Evolutionary conservation across 2,888 invertebrate genomes (phyloP).

Genomic region (Timema cristinae): DNA sequence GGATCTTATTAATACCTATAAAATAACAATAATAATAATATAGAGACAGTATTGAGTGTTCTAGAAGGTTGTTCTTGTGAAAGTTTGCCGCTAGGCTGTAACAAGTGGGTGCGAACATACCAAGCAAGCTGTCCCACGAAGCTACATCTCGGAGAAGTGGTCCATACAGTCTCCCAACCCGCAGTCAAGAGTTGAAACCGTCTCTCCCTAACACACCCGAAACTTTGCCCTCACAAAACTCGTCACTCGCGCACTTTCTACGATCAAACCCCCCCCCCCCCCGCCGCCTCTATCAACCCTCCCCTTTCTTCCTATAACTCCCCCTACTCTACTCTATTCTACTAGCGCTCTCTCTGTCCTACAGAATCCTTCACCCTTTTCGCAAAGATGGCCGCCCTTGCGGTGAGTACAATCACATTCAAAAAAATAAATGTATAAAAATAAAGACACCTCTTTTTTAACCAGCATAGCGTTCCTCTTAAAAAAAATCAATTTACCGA

Average conservation of each 20-base stretch:
- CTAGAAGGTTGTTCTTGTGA: too few relatives aligned
- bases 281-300: not conserved
- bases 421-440: not conserved
- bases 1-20: too few relatives aligned
- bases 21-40: too few relatives aligned
- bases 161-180: not conserved
- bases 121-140: too few relatives aligned
- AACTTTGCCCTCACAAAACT: not conserved
- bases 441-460: too few relatives aligned
- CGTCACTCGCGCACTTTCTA: not conserved
- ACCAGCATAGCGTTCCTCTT: not conserved
- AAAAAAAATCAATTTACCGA: constrained; percentile 5
- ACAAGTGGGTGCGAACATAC: too few relatives aligned
- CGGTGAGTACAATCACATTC: not conserved
- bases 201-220: not conserved
- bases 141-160: not conserved
- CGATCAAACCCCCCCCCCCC: not conserved
- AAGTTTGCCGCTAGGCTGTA: too few relatives aligned
- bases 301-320: not conserved
- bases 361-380: not conserved
- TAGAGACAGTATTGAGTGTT: too few relatives aligned
- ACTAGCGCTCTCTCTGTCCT: not conserved
- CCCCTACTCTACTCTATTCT: not conserved
- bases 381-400: constrained; percentile 13
- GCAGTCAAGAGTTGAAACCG: not conserved